phyloP scores from a whole-genome alignment of 2,113 vertebrate genomes.

The Anguilla rostrata region DNA sequence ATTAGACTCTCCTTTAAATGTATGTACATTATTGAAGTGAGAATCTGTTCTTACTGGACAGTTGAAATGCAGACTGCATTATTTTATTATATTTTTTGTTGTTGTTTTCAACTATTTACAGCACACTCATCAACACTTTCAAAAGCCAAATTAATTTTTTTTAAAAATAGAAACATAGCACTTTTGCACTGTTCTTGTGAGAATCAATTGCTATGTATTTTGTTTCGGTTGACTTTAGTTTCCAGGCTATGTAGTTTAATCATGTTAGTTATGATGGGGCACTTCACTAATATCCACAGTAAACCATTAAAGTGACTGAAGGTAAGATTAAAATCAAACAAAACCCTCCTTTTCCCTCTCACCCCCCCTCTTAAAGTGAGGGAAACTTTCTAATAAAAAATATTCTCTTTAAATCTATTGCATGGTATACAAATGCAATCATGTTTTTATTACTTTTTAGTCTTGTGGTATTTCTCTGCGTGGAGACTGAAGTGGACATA shows the following conservation, averaged over 20 bases:
- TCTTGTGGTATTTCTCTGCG: conserved; percentile 36
- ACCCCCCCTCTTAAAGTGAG: conserved; percentile 31
- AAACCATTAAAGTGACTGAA: conserved; percentile 44
- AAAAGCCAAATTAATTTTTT: conserved; percentile 45
- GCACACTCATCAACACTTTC: conserved; percentile 51
- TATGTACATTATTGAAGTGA: conserved; percentile 70
- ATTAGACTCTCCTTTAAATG: conserved; percentile 73
- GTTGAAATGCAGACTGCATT: conserved; percentile 11
- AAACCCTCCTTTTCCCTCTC: conserved; percentile 29
- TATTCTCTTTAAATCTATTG: conserved; percentile 60
- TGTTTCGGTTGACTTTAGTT: not conserved
- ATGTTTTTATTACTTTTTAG: not conserved
- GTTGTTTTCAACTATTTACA: conserved; percentile 16
- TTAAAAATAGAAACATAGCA: conserved; percentile 18
- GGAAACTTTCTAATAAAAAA: conserved; percentile 59
- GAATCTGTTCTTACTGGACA: conserved; percentile 37
- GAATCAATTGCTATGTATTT: conserved; percentile 29
- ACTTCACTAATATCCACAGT: not conserved
- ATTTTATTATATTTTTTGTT: not conserved
- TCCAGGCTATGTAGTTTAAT: not conserved
- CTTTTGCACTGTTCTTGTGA: conserved; percentile 21
- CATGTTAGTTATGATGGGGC: not conserved
- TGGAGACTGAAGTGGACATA: not conserved
- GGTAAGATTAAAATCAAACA: conserved; percentile 13
- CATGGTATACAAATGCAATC: conserved; percentile 66